phyloP scores from a whole-genome alignment of 2,888 invertebrate genomes.

The Leptogaster cylindrica region DNA sequence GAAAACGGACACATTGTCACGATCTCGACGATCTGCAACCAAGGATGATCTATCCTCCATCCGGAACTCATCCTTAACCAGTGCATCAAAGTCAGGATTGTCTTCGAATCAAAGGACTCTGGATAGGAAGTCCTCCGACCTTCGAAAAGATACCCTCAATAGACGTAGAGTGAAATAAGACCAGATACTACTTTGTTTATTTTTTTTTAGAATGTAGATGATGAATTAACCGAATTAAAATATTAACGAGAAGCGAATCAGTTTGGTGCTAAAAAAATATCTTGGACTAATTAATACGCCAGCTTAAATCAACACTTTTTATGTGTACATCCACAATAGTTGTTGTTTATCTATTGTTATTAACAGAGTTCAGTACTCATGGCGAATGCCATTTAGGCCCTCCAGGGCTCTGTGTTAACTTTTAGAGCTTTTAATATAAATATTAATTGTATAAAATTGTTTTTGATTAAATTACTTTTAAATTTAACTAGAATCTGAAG shows the following conservation, averaged over 20 bases:
- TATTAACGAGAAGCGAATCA: conserved; percentile 26
- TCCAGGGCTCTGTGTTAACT: conserved; percentile 26
- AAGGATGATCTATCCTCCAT: conserved; percentile 57
- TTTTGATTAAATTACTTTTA: conserved; percentile 24
- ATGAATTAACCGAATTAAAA: conserved; percentile 25
- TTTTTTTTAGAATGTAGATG: conserved; percentile 6
- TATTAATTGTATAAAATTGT: conserved; percentile 22
- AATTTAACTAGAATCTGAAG: conserved; percentile 4
- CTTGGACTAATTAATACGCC: conserved; percentile 12
- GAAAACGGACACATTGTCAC: conserved; percentile 54
- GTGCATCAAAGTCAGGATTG: conserved; percentile 56
- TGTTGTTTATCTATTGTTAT: conserved; percentile 34
- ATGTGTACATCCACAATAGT: conserved; percentile 28
- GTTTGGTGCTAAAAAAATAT: conserved; percentile 35
- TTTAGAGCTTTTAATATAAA: conserved; percentile 27
- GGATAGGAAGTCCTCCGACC: conserved; percentile 42
- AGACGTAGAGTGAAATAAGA: conserved; percentile 42
- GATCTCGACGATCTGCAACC: conserved; percentile 52
- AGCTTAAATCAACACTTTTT: conserved; percentile 18
- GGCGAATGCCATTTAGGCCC: conserved; percentile 5
- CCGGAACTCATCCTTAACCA: conserved; percentile 54
- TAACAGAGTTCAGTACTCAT: conserved; percentile 24
- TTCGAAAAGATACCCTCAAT: conserved; percentile 42
- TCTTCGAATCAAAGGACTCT: conserved; percentile 52
- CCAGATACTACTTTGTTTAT: neutral